A percentile compares a stretch with the other conserved stretches of the same genome.
phyloP scores from a whole-genome alignment of 2,797 vertebrate genomes.

The Neosilurus hyrtlii region DNA sequence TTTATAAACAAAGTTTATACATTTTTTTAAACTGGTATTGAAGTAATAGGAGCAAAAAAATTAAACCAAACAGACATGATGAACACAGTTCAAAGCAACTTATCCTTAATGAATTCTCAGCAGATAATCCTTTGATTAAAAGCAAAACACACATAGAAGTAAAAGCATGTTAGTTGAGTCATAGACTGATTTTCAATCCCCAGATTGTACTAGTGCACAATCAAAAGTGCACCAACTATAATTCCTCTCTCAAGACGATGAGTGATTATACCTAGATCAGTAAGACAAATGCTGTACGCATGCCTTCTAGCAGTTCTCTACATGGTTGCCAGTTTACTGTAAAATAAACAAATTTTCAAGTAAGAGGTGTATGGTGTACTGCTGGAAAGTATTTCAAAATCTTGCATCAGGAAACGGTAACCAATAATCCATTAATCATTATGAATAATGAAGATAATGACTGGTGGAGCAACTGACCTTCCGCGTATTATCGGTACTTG shows the following conservation, averaged over 20 bases:
- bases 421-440: background rate
- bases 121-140: background rate
- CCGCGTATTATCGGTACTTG: too few relatives aligned
- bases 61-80: background rate
- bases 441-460: background rate
- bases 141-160: background rate
- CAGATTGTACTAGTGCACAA: conserved; percentile 31
- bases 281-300: background rate
- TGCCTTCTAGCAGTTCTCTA: background rate
- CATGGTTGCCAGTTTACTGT: background rate
- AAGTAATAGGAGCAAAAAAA: background rate
- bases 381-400: background rate
- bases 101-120: background rate
- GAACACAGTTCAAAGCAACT: background rate
- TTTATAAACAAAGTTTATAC: too few relatives aligned
- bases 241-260: background rate
- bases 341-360: background rate
- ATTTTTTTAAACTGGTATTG: background rate
- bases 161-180: background rate
- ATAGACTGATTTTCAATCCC: background rate
- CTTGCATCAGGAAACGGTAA: conserved; percentile 13
- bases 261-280: conserved; percentile 5
- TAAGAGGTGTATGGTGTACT: background rate
- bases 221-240: background rate
- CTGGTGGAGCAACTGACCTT: too few relatives aligned